Percentiles rank a stretch among this genome's conserved stretches.
Conservation (phyloP, 1,140 invertebrate genomes). For the Oryctes rhinoceros region DNA sequence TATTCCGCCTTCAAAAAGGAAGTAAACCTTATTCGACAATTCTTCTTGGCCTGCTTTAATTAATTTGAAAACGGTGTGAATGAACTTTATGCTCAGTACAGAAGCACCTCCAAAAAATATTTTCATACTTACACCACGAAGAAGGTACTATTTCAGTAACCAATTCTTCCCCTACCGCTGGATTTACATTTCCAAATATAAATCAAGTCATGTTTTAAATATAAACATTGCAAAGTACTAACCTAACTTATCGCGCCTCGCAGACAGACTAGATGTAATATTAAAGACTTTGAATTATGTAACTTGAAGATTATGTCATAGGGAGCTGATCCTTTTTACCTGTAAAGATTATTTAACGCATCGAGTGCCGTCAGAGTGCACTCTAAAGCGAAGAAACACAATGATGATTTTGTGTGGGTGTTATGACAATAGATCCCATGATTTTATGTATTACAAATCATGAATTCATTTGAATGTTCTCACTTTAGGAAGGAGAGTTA, state of each 20-base stretch:
- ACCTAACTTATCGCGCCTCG: background rate
- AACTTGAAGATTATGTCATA: background rate
- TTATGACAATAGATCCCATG: background rate
- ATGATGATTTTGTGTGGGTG: background rate
- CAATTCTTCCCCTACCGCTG: background rate
- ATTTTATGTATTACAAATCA: background rate
- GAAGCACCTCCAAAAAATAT: background rate
- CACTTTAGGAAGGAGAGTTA: background rate
- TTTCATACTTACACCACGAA: slow-evolving; percentile 2
- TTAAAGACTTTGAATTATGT: background rate
- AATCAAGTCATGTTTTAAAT: slow-evolving; percentile 5
- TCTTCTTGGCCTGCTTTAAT: background rate
- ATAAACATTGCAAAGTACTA: slow-evolving; percentile 25
- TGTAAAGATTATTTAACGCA: no score
- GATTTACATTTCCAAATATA: slow-evolving; percentile 11
- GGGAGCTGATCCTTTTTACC: background rate
- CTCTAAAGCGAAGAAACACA: background rate
- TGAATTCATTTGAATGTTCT: slow-evolving; percentile 11
- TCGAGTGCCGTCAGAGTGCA: no score
- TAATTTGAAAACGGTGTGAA: slow-evolving; percentile 23
- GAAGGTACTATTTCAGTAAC: slow-evolving; percentile 31
- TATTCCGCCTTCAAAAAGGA: background rate
- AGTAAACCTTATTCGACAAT: background rate
- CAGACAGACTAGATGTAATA: no score
- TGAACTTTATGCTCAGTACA: background rate